Conservation (phyloP, 2,113 vertebrate genomes). For the Colinus virginianus region DNA sequence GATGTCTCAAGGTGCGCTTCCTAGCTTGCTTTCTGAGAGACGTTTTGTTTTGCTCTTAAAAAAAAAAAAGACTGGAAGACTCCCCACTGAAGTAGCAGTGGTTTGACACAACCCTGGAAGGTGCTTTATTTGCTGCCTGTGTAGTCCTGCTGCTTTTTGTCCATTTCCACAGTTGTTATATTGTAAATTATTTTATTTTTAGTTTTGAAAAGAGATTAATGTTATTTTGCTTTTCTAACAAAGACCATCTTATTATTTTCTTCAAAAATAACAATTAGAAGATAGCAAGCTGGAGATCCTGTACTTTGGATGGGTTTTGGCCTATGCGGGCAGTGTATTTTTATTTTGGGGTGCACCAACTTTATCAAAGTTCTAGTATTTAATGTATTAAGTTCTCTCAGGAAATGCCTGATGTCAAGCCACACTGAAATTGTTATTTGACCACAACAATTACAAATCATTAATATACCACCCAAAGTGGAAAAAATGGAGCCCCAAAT, state of each 20-base stretch:
- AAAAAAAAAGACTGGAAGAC: background rate
- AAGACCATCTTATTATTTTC: background rate
- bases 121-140: background rate
- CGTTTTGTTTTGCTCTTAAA: background rate
- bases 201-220: background rate
- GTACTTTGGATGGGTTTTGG: background rate
- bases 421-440: background rate
- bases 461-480: background rate
- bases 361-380: background rate
- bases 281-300: background rate
- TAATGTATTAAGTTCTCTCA: background rate
- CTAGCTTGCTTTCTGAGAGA: background rate
- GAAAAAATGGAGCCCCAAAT: background rate
- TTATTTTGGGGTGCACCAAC: background rate
- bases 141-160: rapidly evolving
- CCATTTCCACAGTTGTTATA: background rate
- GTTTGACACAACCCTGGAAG: background rate
- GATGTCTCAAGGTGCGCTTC: background rate
- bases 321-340: background rate
- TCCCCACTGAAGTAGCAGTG: background rate
- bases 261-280: background rate
- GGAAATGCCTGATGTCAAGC: background rate
- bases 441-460: background rate
- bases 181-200: background rate
- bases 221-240: background rate